Percentiles rank a stretch among this genome's conserved stretches.
Evolutionary conservation across 2,797 vertebrate genomes (phyloP).

Genomic region (Amniataba percoides): DNA sequence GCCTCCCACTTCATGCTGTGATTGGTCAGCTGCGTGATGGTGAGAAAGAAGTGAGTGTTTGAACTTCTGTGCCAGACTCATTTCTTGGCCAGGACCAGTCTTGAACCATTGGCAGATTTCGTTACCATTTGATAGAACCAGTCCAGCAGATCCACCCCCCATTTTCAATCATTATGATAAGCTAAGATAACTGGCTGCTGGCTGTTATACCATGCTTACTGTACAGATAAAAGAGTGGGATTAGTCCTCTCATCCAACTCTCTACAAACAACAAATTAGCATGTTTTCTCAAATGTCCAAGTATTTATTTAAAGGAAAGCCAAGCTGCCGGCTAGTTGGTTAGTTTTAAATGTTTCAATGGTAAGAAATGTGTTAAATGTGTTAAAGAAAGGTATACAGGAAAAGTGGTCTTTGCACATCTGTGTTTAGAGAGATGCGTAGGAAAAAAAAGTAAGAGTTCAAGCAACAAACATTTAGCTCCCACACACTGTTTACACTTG

Average conservation of each 20-base stretch:
- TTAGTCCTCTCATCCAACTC: background rate
- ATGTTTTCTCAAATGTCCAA: background rate
- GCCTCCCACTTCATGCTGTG: background rate
- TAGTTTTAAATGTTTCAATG: background rate
- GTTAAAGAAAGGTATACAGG: background rate
- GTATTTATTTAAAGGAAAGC: background rate
- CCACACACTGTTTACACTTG: background rate
- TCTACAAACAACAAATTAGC: background rate
- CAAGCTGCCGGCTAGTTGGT: background rate
- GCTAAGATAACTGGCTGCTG: background rate
- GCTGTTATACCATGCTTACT: background rate
- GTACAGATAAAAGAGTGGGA: background rate
- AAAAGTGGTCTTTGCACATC: background rate
- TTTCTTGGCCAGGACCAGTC: background rate
- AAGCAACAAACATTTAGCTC: background rate
- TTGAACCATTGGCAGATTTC: background rate
- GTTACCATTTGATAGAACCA: background rate
- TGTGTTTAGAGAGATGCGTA: background rate
- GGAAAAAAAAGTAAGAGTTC: background rate
- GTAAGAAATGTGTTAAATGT: background rate
- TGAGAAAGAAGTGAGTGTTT: background rate
- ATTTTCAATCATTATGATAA: background rate
- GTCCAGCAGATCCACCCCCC: background rate
- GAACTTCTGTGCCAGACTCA: background rate
- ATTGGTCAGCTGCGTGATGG: background rate